These are phyloP conservation scores for Platalea minor DNA, from an alignment of 2,797 vertebrate species.

Conservation along the genomic window DNA sequence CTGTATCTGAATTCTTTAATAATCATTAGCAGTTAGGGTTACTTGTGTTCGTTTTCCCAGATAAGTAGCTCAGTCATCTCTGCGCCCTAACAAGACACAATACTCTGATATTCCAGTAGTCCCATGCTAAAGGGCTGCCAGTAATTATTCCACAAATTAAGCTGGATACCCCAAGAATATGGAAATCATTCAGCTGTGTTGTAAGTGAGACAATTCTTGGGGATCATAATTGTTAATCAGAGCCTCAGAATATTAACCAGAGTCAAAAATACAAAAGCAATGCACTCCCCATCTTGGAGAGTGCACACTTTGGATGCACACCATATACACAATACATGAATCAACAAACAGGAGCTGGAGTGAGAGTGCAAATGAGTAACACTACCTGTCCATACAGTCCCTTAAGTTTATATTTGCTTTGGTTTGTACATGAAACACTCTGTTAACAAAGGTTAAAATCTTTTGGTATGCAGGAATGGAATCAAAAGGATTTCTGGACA, in stretches of 20 bases:
- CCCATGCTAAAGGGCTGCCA: background rate
- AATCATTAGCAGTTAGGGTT: background rate
- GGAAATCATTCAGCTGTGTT: background rate
- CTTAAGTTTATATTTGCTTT: background rate
- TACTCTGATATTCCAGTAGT: background rate
- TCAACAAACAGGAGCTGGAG: background rate
- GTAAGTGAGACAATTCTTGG: background rate
- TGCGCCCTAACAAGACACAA: background rate
- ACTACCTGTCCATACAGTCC: no score
- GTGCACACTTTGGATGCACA: background rate
- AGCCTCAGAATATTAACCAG: background rate
- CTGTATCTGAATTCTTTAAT: background rate
- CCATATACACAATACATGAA: background rate
- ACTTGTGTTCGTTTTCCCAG: background rate
- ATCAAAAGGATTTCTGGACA: background rate
- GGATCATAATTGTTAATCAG: background rate
- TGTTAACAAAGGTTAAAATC: background rate
- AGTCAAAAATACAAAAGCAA: background rate
- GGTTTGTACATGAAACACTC: background rate
- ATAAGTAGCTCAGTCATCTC: background rate
- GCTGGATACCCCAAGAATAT: background rate
- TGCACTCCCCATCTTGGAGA: background rate
- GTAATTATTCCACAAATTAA: background rate
- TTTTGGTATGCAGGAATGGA: background rate
- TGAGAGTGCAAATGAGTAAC: background rate